Percentiles rank a stretch among this genome's conserved stretches.
These are phyloP conservation scores for Eulemur coronatus DNA, from an alignment of 2,797 vertebrate genomes.

Conservation along the genomic window DNA sequence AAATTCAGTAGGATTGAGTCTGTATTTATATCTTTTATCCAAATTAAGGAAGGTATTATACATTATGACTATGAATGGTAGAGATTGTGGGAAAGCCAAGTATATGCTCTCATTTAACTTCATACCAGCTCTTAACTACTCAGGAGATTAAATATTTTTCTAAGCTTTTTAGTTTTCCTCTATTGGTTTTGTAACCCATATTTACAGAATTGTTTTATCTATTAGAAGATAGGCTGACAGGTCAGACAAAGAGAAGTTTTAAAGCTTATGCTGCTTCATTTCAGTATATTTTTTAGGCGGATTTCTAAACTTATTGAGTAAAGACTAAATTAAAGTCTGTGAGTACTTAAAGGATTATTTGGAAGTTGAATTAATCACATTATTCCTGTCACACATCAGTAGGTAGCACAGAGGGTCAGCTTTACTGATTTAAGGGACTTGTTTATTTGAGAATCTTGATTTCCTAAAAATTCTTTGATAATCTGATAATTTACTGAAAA, in stretches of 20 bases:
- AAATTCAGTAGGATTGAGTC: not conserved
- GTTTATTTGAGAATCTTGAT: conserved; percentile 8
- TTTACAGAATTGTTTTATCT: not conserved
- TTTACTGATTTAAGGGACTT: not conserved
- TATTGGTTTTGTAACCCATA: not conserved
- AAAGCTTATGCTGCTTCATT: not conserved
- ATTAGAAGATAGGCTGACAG: not conserved
- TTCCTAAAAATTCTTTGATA: not conserved
- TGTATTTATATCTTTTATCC: not conserved
- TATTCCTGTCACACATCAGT: not conserved
- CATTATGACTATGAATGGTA: not conserved
- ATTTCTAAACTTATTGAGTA: not conserved
- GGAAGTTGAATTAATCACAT: not conserved
- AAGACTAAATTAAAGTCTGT: not conserved
- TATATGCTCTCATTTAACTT: not conserved
- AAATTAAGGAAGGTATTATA: not conserved
- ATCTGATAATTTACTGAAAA: not conserved
- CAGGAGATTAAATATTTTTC: not conserved
- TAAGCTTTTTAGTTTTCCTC: not conserved
- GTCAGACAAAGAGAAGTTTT: not conserved
- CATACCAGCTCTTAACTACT: not conserved
- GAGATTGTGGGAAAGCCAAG: not conserved
- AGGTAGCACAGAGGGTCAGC: not conserved
- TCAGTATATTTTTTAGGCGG: not conserved
- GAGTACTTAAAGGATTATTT: not conserved